Evolutionary conservation across 2,113 vertebrate species (phyloP).

Genomic region (Callaeas wilsoni): DNA sequence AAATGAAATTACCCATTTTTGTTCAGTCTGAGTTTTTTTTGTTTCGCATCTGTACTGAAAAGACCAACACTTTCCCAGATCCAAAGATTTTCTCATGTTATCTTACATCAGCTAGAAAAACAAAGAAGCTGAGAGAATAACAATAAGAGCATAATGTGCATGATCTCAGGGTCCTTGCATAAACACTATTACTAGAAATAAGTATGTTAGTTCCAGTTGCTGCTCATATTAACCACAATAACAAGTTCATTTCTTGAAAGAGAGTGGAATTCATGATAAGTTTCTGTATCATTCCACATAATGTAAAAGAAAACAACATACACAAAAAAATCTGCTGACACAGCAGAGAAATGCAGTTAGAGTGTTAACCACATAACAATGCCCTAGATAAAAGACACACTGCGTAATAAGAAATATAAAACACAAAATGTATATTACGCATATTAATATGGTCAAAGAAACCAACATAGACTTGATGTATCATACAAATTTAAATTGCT

Average conservation of each 20-base stretch:
- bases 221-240: neutral
- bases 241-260: neutral
- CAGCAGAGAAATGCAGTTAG: neutral
- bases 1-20: neutral
- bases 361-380: neutral
- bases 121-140: neutral
- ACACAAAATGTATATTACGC: neutral
- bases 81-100: neutral
- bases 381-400: neutral
- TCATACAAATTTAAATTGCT: neutral
- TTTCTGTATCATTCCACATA: neutral
- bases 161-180: neutral
- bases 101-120: neutral
- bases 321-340: neutral
- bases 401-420: neutral
- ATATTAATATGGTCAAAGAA: neutral
- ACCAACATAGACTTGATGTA: neutral
- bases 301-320: neutral
- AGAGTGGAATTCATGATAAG: neutral
- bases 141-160: neutral
- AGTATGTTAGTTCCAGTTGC: neutral
- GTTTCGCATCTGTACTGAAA: neutral
- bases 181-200: neutral
- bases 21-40: neutral
- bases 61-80: neutral